These are phyloP conservation scores for Cephalotes varians DNA, from an alignment of 2,888 invertebrate species.

Conservation along the genomic window DNA sequence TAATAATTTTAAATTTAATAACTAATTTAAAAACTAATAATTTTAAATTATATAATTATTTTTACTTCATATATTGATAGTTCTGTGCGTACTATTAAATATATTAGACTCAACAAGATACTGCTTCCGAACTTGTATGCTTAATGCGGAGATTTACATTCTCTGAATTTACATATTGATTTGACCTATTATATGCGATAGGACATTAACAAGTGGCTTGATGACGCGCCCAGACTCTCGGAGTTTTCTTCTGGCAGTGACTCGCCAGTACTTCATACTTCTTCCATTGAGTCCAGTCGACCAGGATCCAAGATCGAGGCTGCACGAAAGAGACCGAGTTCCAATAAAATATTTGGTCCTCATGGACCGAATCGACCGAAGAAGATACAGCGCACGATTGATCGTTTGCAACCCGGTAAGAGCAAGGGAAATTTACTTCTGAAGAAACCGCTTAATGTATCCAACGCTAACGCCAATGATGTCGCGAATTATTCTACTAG, in stretches of 20 bases:
- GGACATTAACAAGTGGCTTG: conserved; percentile 96
- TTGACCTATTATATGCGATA: conserved; percentile 84
- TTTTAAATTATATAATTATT: neutral
- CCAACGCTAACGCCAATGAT: conserved; percentile 86
- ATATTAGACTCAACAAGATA: neutral
- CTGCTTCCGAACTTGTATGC: neutral
- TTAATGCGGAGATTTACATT: neutral
- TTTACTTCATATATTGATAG: neutral
- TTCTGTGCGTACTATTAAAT: neutral
- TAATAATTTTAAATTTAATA: neutral
- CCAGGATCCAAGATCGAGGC: conserved; percentile 89
- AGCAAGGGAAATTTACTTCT: conserved; percentile 93
- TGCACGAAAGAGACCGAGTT: conserved; percentile 85
- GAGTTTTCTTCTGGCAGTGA: conserved; percentile 93
- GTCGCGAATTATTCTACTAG: conserved; percentile 87
- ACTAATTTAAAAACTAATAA: neutral
- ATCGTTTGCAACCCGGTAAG: conserved; percentile 94
- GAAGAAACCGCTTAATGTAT: conserved; percentile 88
- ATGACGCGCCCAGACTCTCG: conserved; percentile 92
- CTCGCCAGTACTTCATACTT: conserved; percentile 87
- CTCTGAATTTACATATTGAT: neutral
- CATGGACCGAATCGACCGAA: conserved; percentile 82
- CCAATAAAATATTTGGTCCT: conserved; percentile 82
- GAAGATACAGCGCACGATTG: conserved; percentile 93
- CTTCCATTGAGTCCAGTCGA: conserved; percentile 87